These are phyloP conservation scores for Gandaritis pyraliata DNA, from an alignment of 2,888 invertebrate species.

Conservation along the genomic window DNA sequence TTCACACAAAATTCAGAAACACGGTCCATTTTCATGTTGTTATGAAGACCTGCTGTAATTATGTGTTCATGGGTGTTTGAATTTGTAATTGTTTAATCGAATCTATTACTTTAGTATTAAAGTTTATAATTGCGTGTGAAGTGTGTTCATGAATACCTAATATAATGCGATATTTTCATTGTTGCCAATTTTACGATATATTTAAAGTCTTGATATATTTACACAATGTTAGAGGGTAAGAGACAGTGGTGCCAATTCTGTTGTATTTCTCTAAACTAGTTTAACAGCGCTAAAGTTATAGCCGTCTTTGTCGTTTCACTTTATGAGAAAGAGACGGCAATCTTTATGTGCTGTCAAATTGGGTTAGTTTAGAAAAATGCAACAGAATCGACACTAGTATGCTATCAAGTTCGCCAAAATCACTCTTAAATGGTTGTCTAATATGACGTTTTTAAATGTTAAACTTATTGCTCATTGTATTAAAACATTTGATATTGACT, in stretches of 20 bases:
- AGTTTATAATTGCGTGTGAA: slow-evolving; percentile 38
- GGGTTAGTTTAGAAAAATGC: no score
- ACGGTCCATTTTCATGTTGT: slow-evolving; percentile 3
- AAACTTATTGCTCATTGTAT: slow-evolving; percentile 52
- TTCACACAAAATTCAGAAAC: slow-evolving; percentile 3
- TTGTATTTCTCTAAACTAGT: no score
- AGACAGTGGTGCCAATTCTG: no score
- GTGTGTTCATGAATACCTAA: slow-evolving; percentile 36
- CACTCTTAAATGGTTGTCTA: slow-evolving; percentile 38
- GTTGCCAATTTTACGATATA: slow-evolving; percentile 72
- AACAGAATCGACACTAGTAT: no score
- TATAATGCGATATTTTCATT: slow-evolving; percentile 61
- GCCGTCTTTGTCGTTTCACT: no score
- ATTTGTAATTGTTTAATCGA: slow-evolving; percentile 24
- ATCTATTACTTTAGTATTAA: slow-evolving; percentile 33
- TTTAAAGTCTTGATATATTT: slow-evolving; percentile 46
- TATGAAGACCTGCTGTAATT: slow-evolving; percentile 22
- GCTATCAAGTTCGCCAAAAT: slow-evolving; percentile 29
- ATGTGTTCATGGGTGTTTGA: slow-evolving; percentile 40
- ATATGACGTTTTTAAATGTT: slow-evolving; percentile 44
- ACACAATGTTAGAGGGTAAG: slow-evolving; percentile 4
- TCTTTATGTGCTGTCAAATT: no score
- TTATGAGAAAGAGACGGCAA: no score
- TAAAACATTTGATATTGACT: slow-evolving; percentile 40
- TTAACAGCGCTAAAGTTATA: no score